A percentile compares a stretch with the other conserved stretches of the same genome.
These are phyloP conservation scores for Megalops atlanticus DNA, from an alignment of 2,113 vertebrate genomes.

Conservation along the genomic window DNA sequence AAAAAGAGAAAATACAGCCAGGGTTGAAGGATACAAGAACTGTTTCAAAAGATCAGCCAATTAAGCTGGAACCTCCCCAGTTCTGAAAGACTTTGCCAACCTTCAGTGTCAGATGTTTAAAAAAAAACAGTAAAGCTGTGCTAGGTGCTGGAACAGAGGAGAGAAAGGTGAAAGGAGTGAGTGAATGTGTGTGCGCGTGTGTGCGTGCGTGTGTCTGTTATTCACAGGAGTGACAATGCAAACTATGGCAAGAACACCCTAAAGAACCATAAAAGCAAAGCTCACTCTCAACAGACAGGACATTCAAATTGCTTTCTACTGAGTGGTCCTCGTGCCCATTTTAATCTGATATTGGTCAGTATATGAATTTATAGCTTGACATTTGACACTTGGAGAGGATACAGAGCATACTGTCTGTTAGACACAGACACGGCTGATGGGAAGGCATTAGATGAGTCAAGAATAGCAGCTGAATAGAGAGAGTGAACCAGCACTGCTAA, in stretches of 20 bases:
- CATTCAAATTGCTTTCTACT: neutral
- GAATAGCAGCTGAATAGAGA: too few relatives aligned
- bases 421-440: neutral
- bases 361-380: neutral
- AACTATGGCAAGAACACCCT: neutral
- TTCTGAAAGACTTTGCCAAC: neutral
- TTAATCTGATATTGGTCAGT: slow-evolving; percentile 1
- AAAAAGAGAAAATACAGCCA: neutral
- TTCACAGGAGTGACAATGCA: neutral
- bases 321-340: neutral
- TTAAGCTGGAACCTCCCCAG: neutral
- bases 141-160: neutral
- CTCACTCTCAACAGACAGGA: slow-evolving; percentile 2
- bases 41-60: neutral
- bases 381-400: neutral
- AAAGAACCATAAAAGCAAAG: neutral
- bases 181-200: slow-evolving; percentile 1
- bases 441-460: neutral
- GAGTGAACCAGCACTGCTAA: too few relatives aligned
- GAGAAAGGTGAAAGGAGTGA: neutral
- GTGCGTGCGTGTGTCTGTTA: neutral
- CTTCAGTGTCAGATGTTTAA: neutral
- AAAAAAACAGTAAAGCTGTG: neutral
- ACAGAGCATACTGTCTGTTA: neutral
- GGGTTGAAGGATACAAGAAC: neutral